Evolutionary conservation across 2,113 vertebrate genomes (phyloP).

Genomic region (Rostratula benghalensis): DNA sequence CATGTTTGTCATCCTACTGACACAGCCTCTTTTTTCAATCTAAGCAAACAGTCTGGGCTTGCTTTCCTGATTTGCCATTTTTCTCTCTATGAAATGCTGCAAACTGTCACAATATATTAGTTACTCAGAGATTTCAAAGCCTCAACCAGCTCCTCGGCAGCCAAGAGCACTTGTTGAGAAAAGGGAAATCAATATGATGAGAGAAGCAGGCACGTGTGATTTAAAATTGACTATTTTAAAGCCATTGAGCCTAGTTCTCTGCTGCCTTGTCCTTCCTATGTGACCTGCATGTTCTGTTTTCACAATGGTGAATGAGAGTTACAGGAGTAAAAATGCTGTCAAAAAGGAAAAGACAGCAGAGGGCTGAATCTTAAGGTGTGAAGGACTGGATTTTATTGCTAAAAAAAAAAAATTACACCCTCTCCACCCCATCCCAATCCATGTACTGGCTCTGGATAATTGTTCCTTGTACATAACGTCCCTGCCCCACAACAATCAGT

Average conservation of each 20-base stretch:
- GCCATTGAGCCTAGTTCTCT: neutral
- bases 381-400: neutral
- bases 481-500: neutral
- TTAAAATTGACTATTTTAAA: neutral
- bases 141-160: neutral
- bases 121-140: neutral
- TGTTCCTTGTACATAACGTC: no score
- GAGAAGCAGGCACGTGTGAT: neutral
- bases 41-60: neutral
- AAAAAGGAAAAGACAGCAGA: neutral
- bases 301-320: neutral
- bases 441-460: neutral
- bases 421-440: neutral
- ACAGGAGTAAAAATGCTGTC: neutral
- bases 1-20: neutral
- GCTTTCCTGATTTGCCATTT: neutral
- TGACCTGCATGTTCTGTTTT: neutral
- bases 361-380: neutral
- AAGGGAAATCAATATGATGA: slow-evolving; percentile 10
- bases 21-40: neutral
- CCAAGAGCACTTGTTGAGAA: slow-evolving; percentile 2
- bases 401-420: neutral
- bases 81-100: neutral
- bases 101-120: neutral
- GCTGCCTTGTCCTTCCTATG: neutral